Evolutionary conservation across 1,140 invertebrate genomes (phyloP).

Genomic region (Lethocerus indicus): DNA sequence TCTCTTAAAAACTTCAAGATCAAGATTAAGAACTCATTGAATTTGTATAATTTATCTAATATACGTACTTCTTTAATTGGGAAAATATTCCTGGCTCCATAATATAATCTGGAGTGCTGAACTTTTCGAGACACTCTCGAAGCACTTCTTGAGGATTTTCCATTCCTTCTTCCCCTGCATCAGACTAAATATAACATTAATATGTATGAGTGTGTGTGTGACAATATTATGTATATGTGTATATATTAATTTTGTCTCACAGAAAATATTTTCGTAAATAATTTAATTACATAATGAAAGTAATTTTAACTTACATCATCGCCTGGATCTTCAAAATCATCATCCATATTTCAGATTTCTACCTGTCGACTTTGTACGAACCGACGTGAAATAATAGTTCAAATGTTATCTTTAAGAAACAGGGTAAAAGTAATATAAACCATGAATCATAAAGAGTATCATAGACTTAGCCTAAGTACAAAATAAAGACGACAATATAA

Average conservation of each 20-base stretch:
- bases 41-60: not conserved
- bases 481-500: too few relatives aligned
- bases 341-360: too few relatives aligned
- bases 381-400: too few relatives aligned
- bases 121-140: constrained; percentile 76
- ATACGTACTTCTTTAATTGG: constrained; percentile 59
- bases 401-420: too few relatives aligned
- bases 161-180: constrained; percentile 47
- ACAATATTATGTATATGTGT: not conserved
- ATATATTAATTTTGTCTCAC: not conserved
- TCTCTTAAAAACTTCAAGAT: not conserved
- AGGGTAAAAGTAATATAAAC: too few relatives aligned
- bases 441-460: too few relatives aligned
- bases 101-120: constrained; percentile 86
- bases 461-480: too few relatives aligned
- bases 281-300: not conserved
- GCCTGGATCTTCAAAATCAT: too few relatives aligned
- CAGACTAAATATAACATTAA: constrained; percentile 22
- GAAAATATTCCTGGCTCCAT: constrained; percentile 96
- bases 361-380: too few relatives aligned
- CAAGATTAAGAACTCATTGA: too few relatives aligned
- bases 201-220: not conserved
- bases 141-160: constrained; percentile 74
- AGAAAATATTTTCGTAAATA: not conserved
- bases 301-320: not conserved